These are phyloP conservation scores for Alouatta palliata DNA, from an alignment of 2,113 vertebrate species.

Conservation along the genomic window DNA sequence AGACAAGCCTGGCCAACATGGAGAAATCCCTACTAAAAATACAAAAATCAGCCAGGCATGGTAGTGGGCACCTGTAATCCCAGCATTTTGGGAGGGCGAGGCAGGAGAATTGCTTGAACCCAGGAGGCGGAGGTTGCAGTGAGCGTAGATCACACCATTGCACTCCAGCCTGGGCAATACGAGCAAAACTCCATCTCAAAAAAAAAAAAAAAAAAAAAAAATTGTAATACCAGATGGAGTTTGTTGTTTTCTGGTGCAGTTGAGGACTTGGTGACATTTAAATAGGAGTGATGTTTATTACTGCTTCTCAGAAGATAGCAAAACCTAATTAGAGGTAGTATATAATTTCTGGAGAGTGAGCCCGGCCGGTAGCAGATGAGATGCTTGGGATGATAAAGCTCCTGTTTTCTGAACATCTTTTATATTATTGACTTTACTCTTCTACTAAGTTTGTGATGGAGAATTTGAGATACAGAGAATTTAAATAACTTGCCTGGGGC, in stretches of 20 bases:
- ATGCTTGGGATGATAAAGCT: not conserved
- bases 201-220: not conserved
- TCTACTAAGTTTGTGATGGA: not conserved
- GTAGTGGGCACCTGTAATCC: no score
- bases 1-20: no score
- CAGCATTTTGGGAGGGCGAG: no score
- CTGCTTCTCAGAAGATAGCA: not conserved
- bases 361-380: not conserved
- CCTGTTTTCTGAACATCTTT: not conserved
- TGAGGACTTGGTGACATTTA: not conserved
- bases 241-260: constrained; percentile 1
- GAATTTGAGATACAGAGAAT: not conserved
- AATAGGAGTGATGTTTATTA: not conserved
- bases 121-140: no score
- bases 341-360: constrained; percentile 2
- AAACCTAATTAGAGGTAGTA: not conserved
- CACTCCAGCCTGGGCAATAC: no score
- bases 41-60: no score
- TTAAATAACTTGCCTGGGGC: not conserved
- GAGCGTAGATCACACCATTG: no score
- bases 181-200: no score
- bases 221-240: not conserved
- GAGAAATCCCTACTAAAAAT: no score
- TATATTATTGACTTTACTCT: not conserved
- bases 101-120: no score